Conservation (phyloP, 1,140 invertebrate species). For the Acromyrmex echinatior region DNA sequence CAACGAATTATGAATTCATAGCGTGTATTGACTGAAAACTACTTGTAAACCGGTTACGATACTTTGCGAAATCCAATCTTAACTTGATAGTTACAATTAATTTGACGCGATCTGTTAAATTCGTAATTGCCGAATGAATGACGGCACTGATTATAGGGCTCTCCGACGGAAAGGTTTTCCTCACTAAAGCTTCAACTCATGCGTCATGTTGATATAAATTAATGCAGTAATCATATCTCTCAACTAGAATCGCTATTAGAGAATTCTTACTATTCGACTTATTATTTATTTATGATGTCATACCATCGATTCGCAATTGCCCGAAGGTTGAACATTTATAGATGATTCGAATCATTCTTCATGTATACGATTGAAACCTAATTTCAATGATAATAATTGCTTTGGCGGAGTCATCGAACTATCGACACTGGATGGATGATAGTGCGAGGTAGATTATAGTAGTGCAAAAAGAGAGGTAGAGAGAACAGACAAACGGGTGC, state of each 20-base stretch:
- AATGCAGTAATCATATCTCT: conserved; percentile 7
- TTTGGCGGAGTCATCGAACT: conserved; percentile 22
- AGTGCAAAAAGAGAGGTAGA: conserved; percentile 7
- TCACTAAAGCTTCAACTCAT: not conserved
- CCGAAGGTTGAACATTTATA: conserved; percentile 9
- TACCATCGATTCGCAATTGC: conserved; percentile 22
- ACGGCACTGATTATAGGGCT: conserved; percentile 21
- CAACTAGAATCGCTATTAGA: conserved; percentile 26
- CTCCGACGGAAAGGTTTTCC: conserved; percentile 21
- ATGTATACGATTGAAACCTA: conserved; percentile 30
- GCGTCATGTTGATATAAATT: not conserved
- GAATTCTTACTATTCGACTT: conserved; percentile 23
- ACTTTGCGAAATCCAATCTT: not conserved
- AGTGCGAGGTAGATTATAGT: conserved; percentile 35
- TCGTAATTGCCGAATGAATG: conserved; percentile 14
- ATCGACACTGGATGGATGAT: conserved; percentile 28
- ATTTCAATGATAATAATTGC: conserved; percentile 64
- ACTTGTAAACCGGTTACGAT: conserved; percentile 16
- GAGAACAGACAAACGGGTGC: conserved; percentile 53
- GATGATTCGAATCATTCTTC: conserved; percentile 24
- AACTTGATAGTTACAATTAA: conserved; percentile 28
- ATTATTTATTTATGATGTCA: conserved; percentile 35
- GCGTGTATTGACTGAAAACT: not conserved
- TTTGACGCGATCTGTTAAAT: conserved; percentile 7
- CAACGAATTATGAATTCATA: conserved; percentile 6